phyloP scores from a whole-genome alignment of 2,113 vertebrate species.

The Calidris pygmaea region DNA sequence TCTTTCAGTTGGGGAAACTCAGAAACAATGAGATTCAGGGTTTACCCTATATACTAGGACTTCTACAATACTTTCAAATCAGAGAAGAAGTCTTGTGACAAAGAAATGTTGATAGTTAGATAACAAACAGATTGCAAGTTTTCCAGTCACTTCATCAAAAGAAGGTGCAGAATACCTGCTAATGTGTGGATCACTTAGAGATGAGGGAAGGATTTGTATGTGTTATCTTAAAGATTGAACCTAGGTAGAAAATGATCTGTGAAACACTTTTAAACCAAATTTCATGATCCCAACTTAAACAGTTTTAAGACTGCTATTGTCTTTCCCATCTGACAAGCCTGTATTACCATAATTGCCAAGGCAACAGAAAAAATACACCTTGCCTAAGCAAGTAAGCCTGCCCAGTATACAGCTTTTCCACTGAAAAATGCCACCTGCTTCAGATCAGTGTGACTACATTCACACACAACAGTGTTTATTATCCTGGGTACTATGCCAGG shows the following conservation, averaged over 20 bases:
- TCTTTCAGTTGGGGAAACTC: background rate
- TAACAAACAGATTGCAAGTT: background rate
- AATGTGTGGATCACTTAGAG: background rate
- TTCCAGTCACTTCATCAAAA: background rate
- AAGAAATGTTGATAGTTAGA: background rate
- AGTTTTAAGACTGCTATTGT: background rate
- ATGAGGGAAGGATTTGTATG: background rate
- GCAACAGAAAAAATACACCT: background rate
- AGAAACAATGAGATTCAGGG: background rate
- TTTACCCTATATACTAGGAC: background rate
- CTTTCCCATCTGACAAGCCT: background rate
- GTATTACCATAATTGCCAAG: background rate
- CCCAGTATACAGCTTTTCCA: background rate
- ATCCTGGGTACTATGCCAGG: background rate
- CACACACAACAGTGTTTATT: background rate
- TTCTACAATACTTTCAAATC: background rate
- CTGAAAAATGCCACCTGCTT: background rate
- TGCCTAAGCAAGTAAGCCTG: background rate
- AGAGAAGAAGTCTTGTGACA: background rate
- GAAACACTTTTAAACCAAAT: background rate
- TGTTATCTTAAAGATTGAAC: background rate
- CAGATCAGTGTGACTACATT: background rate
- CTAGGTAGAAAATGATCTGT: background rate
- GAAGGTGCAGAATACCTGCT: background rate
- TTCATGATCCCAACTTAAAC: background rate